Percentiles rank a stretch among this genome's conserved stretches.
Evolutionary conservation across 2,113 vertebrate genomes (phyloP).

Genomic region (Turnix velox): DNA sequence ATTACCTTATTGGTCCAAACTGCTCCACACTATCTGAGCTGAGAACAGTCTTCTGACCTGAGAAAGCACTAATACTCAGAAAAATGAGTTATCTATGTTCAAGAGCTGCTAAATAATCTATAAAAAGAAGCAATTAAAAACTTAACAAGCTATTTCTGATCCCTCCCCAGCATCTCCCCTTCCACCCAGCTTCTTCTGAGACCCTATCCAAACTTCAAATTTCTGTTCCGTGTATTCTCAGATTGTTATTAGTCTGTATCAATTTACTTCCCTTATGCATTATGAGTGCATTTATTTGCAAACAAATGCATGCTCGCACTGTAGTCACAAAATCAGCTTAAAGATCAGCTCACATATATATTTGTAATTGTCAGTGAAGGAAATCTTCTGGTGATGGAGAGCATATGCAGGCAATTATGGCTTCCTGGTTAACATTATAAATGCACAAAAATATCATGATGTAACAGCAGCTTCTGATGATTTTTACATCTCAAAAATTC

Average conservation of each 20-base stretch:
- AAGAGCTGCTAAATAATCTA: neutral
- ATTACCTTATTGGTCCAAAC: accelerated
- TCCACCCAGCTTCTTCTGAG: neutral
- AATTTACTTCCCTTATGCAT: neutral
- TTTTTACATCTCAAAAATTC: neutral
- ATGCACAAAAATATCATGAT: neutral
- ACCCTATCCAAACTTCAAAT: neutral
- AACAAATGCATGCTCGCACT: neutral
- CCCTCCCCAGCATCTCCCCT: accelerated
- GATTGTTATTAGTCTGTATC: neutral
- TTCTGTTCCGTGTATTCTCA: neutral
- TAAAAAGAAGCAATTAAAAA: neutral
- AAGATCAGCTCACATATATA: neutral
- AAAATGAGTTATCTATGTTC: neutral
- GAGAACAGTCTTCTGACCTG: neutral
- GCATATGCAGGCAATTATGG: neutral
- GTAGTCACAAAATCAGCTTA: neutral
- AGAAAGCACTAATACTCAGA: neutral
- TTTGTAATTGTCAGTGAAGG: neutral
- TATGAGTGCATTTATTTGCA: neutral
- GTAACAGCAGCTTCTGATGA: neutral
- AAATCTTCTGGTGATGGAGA: neutral
- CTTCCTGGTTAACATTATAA: neutral
- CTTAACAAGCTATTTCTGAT: neutral
- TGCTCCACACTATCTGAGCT: neutral